Evolutionary conservation across 1,140 invertebrate genomes (phyloP).

Genomic region (Bombus soroeensis): DNA sequence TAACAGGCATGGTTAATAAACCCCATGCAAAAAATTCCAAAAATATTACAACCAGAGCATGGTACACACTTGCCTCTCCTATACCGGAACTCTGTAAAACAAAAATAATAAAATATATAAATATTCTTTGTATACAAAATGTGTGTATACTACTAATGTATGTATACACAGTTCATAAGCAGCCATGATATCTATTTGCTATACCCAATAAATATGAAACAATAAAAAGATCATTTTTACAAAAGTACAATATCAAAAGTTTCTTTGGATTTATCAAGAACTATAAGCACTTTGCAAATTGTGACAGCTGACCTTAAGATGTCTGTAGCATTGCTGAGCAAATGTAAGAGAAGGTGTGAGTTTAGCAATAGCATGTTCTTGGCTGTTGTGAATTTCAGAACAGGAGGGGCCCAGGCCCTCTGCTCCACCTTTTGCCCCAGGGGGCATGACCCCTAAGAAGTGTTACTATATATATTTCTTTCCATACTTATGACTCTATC

Average conservation of each 20-base stretch:
- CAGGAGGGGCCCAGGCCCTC: conserved; percentile 80
- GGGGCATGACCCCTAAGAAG: conserved; percentile 79
- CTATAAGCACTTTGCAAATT: conserved; percentile 55
- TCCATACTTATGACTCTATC: conserved; percentile 63
- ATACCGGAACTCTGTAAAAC: conserved; percentile 90
- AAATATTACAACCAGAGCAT: conserved; percentile 99
- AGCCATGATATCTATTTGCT: conserved; percentile 53
- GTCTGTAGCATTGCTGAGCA: conserved; percentile 79
- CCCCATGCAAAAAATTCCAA: conserved; percentile 99
- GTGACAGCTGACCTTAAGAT: conserved; percentile 79
- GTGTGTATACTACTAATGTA: background rate
- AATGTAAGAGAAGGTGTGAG: conserved; percentile 74
- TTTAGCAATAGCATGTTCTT: conserved; percentile 73
- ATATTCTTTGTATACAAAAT: background rate
- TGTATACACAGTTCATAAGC: conserved; percentile 37
- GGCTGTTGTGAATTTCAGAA: conserved; percentile 76
- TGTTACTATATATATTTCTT: conserved; percentile 66
- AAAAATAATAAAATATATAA: conserved; percentile 63
- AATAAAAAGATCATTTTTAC: conserved; percentile 24
- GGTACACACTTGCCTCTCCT: conserved; percentile 97
- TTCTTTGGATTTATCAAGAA: conserved; percentile 22
- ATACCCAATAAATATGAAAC: conserved; percentile 32
- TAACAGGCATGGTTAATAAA: conserved; percentile 98
- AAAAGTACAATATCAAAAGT: conserved; percentile 9
- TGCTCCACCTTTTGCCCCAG: conserved; percentile 76